A percentile compares a stretch with the other conserved stretches of the same genome.
Conservation (phyloP, 2,888 invertebrate genomes). For the Erynnis tages region DNA sequence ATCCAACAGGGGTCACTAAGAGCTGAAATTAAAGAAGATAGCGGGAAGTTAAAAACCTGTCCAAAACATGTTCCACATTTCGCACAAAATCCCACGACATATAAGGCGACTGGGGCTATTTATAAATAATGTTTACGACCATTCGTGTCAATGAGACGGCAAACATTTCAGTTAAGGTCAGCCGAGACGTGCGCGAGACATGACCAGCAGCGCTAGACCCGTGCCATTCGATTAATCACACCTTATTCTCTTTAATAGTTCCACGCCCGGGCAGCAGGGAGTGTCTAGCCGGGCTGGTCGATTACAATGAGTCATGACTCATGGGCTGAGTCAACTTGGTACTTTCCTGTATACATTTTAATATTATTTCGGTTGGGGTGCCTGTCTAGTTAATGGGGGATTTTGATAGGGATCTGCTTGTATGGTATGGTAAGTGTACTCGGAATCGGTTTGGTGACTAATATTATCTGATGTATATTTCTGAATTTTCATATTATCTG, state of each 20-base stretch:
- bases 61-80: neutral
- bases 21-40: no score
- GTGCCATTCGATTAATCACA: slow-evolving; percentile 37
- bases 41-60: no score
- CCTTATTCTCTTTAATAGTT: slow-evolving; percentile 22
- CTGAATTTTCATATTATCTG: no score
- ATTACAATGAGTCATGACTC: slow-evolving; percentile 43
- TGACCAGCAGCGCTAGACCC: slow-evolving; percentile 43
- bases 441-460: neutral
- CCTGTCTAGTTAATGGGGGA: slow-evolving; percentile 9
- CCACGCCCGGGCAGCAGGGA: slow-evolving; percentile 36
- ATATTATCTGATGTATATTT: no score
- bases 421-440: neutral
- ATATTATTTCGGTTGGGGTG: slow-evolving; percentile 13
- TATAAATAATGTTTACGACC: slow-evolving; percentile 5
- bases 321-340: slow-evolving; percentile 44
- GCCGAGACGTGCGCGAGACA: slow-evolving; percentile 56
- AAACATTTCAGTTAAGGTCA: slow-evolving; percentile 38
- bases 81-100: neutral
- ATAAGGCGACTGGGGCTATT: neutral
- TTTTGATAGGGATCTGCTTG: slow-evolving; percentile 6
- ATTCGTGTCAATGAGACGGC: slow-evolving; percentile 21
- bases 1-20: no score
- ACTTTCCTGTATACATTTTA: slow-evolving; percentile 45
- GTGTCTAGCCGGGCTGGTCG: slow-evolving; percentile 41